Base-by-base conservation (phyloP, 2,797 vertebrate genomes). In the Tarsius wallacei region DNA sequence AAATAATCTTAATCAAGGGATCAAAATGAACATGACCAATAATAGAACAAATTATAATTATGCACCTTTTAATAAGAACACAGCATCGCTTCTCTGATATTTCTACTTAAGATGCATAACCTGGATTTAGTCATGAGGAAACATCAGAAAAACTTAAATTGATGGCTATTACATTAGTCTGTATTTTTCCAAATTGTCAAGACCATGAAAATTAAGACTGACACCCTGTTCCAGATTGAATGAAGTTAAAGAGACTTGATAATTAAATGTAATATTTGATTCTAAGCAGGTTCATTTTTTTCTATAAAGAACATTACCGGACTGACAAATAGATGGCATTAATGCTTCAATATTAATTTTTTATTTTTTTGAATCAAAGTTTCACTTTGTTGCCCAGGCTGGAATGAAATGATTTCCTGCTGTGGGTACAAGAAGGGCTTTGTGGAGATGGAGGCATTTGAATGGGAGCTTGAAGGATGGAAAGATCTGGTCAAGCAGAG, bases 281-380 rank as follows among this genome's bases (percentile, higher is more conserved):
- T 82, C 26, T 74, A 55, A 84, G 57, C 14, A 80, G 31, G 47
- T 49, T 36, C 7, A 42, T 42, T 15, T 66, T 70, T 86, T 57
- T 17, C 57, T 64, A 17, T 64, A 80, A 84, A 42, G 11, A 80
- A 36, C 57, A 36, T 73, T 73, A 90, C 2, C 59, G 64, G 73
- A 55, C 57, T 93, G 55, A 89, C 21, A 47, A 63, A 53, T 53
- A 84, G 47, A 80, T 17, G 22, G 26, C 5, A 55, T 77, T 89
- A n/a, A 47, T 89, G 16, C 93, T 89, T 70, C 78, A 63, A 24
- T 85, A 73, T 28, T 59, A 86, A 73, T 71, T 85, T 80, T 93
- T 42, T 42, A 42, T 42, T 42, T 42, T 42, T 42, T 42, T 42
- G 42, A 42, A 42, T 42, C 42, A 42, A 42, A 42, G 42, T 5